Evolutionary conservation across 37 sponge, comb jelly and placozoan genomes (phyloP).

Genomic region (Diacarnus erythraeanus): DNA sequence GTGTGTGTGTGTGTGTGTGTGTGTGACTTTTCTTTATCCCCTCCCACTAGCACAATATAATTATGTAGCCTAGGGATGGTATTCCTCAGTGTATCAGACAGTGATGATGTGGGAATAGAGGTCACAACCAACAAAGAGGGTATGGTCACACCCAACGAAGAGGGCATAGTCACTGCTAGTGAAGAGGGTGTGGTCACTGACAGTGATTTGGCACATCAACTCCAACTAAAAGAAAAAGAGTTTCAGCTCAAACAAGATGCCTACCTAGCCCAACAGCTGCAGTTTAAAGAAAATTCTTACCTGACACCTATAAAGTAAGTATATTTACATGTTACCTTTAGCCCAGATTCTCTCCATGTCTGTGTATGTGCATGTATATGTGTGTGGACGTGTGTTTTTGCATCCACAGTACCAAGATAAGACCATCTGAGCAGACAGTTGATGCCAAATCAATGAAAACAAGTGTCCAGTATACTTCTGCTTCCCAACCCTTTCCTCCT

Average conservation of each 20-base stretch:
- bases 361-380: too few relatives aligned
- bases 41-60: background rate
- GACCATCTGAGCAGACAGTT: too few relatives aligned
- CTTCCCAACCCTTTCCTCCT: too few relatives aligned
- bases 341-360: too few relatives aligned
- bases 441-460: too few relatives aligned
- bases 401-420: too few relatives aligned
- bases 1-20: background rate
- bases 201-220: constrained; percentile 12
- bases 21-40: background rate
- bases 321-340: too few relatives aligned
- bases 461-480: too few relatives aligned
- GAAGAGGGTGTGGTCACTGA: background rate
- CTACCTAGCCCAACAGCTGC: constrained; percentile 54
- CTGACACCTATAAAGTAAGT: constrained; percentile 11
- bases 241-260: constrained; percentile 24
- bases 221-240: constrained; percentile 35
- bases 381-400: too few relatives aligned
- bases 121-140: background rate
- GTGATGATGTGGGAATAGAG: background rate
- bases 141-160: background rate
- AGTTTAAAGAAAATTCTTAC: constrained; percentile 59
- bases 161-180: background rate
- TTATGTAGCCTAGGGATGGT: constrained; percentile 20
- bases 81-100: constrained; percentile 29